These are phyloP conservation scores for Amphiprion ocellaris DNA, from an alignment of 2,113 vertebrate species.

Conservation along the genomic window DNA sequence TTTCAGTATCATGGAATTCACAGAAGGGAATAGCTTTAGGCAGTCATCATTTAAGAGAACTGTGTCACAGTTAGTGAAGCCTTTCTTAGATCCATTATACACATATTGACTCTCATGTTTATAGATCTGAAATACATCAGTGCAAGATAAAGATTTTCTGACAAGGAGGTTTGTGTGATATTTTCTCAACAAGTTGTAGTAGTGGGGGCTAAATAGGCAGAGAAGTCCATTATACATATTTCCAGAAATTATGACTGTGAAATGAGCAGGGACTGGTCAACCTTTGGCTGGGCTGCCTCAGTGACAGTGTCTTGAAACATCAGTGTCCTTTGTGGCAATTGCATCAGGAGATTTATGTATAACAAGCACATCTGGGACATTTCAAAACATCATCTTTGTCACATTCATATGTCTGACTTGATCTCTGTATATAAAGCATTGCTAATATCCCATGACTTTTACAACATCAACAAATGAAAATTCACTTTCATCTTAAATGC, in stretches of 20 bases:
- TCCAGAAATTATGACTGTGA: background rate
- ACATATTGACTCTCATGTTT: background rate
- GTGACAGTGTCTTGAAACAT: background rate
- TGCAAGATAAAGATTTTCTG: background rate
- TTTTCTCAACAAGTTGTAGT: background rate
- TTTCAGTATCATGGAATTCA: too few species aligned
- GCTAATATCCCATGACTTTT: constrained; percentile 32
- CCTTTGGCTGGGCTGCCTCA: background rate
- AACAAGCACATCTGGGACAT: background rate
- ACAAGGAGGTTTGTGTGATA: background rate
- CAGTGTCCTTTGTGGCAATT: background rate
- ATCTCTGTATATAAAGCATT: constrained; percentile 10
- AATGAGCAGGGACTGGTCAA: background rate
- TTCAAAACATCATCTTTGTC: background rate
- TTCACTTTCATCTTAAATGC: constrained; percentile 51
- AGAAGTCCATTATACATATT: background rate
- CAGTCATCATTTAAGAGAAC: background rate
- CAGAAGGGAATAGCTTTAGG: background rate
- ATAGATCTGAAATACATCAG: background rate
- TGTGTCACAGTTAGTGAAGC: background rate
- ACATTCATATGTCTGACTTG: constrained; percentile 7
- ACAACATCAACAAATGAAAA: constrained; percentile 26
- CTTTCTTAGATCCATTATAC: background rate
- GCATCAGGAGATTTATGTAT: background rate
- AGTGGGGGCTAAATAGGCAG: background rate